Conservation (phyloP, 2,888 invertebrate species). For the Caenorhabditis sp. region DNA sequence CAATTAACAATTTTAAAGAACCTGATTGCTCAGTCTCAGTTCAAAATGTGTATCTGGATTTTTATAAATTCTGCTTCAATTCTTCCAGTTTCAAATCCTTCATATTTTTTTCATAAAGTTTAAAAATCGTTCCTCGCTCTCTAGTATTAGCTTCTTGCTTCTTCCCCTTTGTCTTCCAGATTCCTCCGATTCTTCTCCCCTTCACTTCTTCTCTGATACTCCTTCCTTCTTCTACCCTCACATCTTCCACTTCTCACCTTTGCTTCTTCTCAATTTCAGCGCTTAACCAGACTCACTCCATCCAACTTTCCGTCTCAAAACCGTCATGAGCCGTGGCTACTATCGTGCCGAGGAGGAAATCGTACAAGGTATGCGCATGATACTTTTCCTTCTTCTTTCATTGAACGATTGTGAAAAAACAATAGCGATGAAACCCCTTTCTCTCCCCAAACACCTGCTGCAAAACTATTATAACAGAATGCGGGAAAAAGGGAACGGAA, state of each 20-base stretch:
- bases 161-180: not conserved
- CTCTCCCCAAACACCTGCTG: constrained; percentile 9
- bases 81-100: too few relatives aligned
- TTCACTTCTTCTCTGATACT: not conserved
- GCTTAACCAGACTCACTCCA: not conserved
- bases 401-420: constrained; percentile 17
- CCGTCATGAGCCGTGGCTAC: constrained; percentile 41
- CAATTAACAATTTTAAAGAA: too few relatives aligned
- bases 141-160: not conserved
- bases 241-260: not conserved
- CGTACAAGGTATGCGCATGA: constrained; percentile 56
- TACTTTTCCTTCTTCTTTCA: constrained; percentile 13
- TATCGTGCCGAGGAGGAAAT: constrained; percentile 63
- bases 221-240: too few relatives aligned
- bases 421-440: constrained; percentile 20
- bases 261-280: constrained; percentile 10
- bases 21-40: too few relatives aligned
- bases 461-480: constrained; percentile 28
- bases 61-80: too few relatives aligned
- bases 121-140: not conserved
- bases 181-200: not conserved
- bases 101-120: too few relatives aligned
- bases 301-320: not conserved
- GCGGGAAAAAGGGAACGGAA: constrained; percentile 27
- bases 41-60: too few relatives aligned